Conservation (phyloP, 2,888 invertebrate genomes). For the Carabus problematicus region DNA sequence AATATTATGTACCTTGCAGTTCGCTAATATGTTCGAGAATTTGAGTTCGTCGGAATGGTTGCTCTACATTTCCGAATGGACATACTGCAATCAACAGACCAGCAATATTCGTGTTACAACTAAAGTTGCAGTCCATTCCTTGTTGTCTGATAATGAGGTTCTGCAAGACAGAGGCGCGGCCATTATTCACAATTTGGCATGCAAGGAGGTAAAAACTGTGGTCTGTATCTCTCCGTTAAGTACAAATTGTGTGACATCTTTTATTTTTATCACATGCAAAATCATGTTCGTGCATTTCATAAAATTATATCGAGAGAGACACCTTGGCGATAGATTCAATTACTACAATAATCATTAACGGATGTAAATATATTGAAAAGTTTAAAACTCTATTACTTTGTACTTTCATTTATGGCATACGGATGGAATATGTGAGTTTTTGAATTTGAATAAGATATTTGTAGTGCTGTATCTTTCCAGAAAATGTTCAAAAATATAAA, state of each 20-base stretch:
- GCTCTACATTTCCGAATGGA: constrained; percentile 93
- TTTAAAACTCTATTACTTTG: too few relatives aligned
- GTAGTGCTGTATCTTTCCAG: constrained; percentile 62
- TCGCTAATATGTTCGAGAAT: constrained; percentile 91
- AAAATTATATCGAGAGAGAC: constrained; percentile 2
- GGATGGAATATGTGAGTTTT: constrained; percentile 12
- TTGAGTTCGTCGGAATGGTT: constrained; percentile 90
- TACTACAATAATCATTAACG: too few relatives aligned
- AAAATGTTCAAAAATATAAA: constrained; percentile 71
- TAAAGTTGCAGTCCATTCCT: constrained; percentile 86
- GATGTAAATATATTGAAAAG: too few relatives aligned
- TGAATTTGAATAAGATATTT: constrained; percentile 49
- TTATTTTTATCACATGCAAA: constrained; percentile 23
- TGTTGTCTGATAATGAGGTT: constrained; percentile 73
- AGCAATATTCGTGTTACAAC: constrained; percentile 91
- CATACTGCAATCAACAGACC: constrained; percentile 73
- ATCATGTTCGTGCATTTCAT: constrained; percentile 16
- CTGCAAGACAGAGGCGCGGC: constrained; percentile 85
- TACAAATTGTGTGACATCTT: constrained; percentile 25
- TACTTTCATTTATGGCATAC: constrained; percentile 3
- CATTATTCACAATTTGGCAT: constrained; percentile 88
- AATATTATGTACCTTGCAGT: constrained; percentile 60
- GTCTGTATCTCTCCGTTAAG: constrained; percentile 72
- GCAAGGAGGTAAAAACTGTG: constrained; percentile 97
- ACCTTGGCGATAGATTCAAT: background rate